phyloP scores from a whole-genome alignment of 2,888 invertebrate species.

The Petrolisthes cinctipes region DNA sequence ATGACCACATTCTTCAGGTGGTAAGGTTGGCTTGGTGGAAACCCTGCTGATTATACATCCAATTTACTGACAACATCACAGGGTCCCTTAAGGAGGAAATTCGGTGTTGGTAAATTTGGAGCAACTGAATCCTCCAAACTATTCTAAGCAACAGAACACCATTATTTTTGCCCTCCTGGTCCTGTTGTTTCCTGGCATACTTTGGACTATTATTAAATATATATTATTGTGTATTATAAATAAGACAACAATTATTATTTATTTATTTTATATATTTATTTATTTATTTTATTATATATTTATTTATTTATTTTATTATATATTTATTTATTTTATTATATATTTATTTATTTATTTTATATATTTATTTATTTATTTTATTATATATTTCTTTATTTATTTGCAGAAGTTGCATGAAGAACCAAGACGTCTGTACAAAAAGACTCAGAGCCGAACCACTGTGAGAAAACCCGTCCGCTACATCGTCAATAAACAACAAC shows the following conservation, averaged over 20 bases:
- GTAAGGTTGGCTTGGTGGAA: no score
- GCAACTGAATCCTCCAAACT: no score
- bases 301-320: neutral
- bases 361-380: no score
- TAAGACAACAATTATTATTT: no score
- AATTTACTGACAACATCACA: no score
- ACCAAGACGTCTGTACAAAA: conserved; percentile 65
- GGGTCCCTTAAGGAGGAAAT: no score
- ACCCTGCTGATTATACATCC: neutral
- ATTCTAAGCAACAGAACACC: no score
- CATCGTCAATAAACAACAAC: conserved; percentile 61
- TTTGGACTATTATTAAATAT: neutral
- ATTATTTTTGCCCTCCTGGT: no score
- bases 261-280: neutral
- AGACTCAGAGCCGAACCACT: conserved; percentile 56
- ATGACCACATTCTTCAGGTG: no score
- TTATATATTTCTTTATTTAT: conserved; percentile 10
- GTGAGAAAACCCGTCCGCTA: conserved; percentile 65
- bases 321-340: conserved; percentile 11
- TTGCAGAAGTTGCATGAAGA: conserved; percentile 66
- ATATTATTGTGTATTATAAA: neutral
- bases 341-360: no score
- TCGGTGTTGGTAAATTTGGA: no score
- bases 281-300: neutral
- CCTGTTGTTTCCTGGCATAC: no score